Evolutionary conservation across 2,888 invertebrate genomes (phyloP).

Genomic region (Dorcus parallelipipedus): DNA sequence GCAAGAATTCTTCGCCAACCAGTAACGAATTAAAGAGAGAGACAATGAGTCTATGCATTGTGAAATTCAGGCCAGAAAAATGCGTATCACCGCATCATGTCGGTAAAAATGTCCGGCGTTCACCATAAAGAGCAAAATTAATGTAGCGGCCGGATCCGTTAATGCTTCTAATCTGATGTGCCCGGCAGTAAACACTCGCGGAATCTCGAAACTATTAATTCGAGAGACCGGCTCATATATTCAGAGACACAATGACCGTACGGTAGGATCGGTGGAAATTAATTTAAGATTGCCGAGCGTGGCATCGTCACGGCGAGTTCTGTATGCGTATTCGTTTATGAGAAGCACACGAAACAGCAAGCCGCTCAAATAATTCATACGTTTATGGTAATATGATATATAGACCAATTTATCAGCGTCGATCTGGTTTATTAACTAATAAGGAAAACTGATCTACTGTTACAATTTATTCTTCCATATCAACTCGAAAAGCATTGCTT

Average conservation of each 20-base stretch:
- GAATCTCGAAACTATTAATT: conserved; percentile 50
- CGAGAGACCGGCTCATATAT: conserved; percentile 44
- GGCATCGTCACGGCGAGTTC: not conserved
- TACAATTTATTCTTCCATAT: no score
- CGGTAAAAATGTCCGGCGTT: conserved; percentile 31
- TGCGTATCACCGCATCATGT: conserved; percentile 10
- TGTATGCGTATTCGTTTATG: not conserved
- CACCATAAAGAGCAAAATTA: conserved; percentile 48
- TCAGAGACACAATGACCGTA: conserved; percentile 41
- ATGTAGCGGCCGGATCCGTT: conserved; percentile 45
- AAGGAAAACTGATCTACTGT: no score
- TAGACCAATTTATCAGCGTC: not conserved
- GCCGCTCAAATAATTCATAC: not conserved
- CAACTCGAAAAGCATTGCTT: no score
- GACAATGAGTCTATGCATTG: no score
- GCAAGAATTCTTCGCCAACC: no score
- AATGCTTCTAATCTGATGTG: conserved; percentile 50
- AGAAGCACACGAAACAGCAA: not conserved
- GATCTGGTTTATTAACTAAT: no score
- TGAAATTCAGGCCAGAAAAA: not conserved
- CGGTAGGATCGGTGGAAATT: conserved; percentile 28
- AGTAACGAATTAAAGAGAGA: no score
- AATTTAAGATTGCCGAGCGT: conserved; percentile 27
- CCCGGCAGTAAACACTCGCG: conserved; percentile 46
- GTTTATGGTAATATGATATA: conserved; percentile 1